Evolutionary conservation across 2,113 vertebrate species (phyloP), one percentile per base, ranked within the genome.

Genomic region (Chloebia gouldiae): DNA sequence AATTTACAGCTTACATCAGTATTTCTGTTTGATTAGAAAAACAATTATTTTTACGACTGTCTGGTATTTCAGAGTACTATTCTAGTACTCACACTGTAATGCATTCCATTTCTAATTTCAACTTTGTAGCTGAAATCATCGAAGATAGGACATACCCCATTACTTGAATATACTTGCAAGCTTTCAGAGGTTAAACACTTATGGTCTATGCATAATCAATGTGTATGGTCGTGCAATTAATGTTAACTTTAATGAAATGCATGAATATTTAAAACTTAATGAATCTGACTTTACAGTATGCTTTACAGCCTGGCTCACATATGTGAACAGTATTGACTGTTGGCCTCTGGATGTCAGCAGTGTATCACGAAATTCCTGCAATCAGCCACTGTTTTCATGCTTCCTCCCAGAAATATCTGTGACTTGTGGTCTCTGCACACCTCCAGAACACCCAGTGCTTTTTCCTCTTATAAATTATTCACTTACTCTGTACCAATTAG

Each of bases 401-500:
- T 96, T 89, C 92, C 86, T 97, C 96, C 92, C 84, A 94, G 96
- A 97, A 98, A 96, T 97, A 96, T 95, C 90, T 95, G 81, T 90
- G 87, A 86, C 95, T 97, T 95, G 78, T 93, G 92, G 85, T 97
- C 96, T 94, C 92, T 81, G 90, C 95, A 86, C 95, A 98, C 96
- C 97, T 98, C 97, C 66, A 53, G 89, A 98, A 97, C 93, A 97
- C 94, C 90, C 90, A 88, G 91, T 93, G 88, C 97, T 95, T 97
- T 98, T 97, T 93, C 73, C 88, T 96, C 96, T 97, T 97, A 98
- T 98, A 98, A 98, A 98, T 98, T 98, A 98, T 98, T 98, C 97
- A 98, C 97, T 97, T 77, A 91, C 95, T 98, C 97, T 97, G 97
- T 98, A 98, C 98, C 98, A 98, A 98, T 98, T 98, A 98, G 98